Percentiles rank a stretch among this genome's conserved stretches.
Evolutionary conservation across 2,888 invertebrate genomes (phyloP).

Genomic region (Autographa gamma): DNA sequence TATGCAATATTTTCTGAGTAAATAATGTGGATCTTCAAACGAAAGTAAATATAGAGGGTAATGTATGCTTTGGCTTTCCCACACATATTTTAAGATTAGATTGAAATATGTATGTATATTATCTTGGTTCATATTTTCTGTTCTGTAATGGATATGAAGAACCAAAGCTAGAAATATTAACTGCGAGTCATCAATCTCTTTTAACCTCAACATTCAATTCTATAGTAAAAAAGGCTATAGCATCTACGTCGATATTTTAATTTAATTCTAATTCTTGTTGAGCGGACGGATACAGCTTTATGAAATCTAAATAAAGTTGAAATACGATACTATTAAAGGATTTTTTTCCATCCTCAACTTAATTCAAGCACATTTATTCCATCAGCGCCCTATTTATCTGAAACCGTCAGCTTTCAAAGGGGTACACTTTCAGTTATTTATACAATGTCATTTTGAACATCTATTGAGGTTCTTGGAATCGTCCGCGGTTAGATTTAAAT

Average conservation of each 20-base stretch:
- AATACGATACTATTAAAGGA: background rate
- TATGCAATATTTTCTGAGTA: constrained; percentile 30
- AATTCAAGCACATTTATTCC: constrained; percentile 35
- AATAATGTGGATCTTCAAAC: constrained; percentile 30
- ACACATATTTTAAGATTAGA: constrained; percentile 2
- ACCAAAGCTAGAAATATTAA: background rate
- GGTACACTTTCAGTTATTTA: constrained; percentile 42
- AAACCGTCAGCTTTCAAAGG: constrained; percentile 43
- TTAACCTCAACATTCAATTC: background rate
- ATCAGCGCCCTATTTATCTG: constrained; percentile 49
- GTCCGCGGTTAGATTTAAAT: constrained; percentile 63
- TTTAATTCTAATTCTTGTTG: background rate
- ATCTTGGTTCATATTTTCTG: background rate
- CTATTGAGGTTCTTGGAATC: constrained; percentile 64
- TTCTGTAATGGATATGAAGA: background rate
- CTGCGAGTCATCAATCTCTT: background rate
- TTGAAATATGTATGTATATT: constrained; percentile 4
- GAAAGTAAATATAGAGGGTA: constrained; percentile 32
- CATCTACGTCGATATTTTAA: background rate
- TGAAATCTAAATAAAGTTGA: background rate
- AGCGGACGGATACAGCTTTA: background rate
- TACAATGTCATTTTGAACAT: constrained; percentile 58
- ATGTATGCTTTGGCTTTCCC: constrained; percentile 16
- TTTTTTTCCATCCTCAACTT: constrained; percentile 9
- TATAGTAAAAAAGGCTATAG: background rate